Percentiles rank a stretch among this genome's conserved stretches.
Conservation (phyloP, 2,888 invertebrate species). For the Lasius fuliginosus region DNA sequence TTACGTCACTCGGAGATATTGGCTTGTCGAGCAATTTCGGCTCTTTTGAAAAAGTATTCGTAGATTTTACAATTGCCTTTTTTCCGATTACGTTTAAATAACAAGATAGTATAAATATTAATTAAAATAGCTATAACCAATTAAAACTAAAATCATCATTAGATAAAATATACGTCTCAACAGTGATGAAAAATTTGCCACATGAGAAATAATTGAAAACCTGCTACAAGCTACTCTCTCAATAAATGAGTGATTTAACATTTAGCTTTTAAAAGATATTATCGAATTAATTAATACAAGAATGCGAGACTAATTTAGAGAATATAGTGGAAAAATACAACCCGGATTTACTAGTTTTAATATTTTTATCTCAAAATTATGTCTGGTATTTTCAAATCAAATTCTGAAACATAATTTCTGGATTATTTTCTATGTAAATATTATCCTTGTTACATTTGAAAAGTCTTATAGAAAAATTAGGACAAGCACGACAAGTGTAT, state of each 20-base stretch:
- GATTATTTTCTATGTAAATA: background rate
- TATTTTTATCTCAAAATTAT: background rate
- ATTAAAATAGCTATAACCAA: background rate
- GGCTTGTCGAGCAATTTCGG: slow-evolving; percentile 27
- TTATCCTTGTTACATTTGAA: background rate
- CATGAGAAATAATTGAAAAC: background rate
- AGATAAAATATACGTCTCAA: background rate
- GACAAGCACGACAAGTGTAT: background rate
- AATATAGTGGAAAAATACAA: background rate
- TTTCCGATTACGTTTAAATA: background rate
- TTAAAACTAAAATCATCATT: background rate
- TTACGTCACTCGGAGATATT: slow-evolving; percentile 39
- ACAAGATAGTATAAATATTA: slow-evolving; percentile 14
- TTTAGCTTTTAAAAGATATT: background rate
- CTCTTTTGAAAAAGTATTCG: slow-evolving; percentile 18
- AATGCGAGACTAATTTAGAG: background rate
- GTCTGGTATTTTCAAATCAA: background rate
- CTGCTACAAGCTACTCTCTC: background rate
- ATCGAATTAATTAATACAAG: background rate
- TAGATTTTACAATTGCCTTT: slow-evolving; percentile 6
- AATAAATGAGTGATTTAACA: background rate
- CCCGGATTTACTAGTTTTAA: background rate
- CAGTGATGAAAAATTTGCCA: background rate
- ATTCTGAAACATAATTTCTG: background rate
- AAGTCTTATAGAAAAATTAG: background rate